Evolutionary conservation across 2,888 invertebrate species (phyloP).

Genomic region (Troglohyphantes excavatus): DNA sequence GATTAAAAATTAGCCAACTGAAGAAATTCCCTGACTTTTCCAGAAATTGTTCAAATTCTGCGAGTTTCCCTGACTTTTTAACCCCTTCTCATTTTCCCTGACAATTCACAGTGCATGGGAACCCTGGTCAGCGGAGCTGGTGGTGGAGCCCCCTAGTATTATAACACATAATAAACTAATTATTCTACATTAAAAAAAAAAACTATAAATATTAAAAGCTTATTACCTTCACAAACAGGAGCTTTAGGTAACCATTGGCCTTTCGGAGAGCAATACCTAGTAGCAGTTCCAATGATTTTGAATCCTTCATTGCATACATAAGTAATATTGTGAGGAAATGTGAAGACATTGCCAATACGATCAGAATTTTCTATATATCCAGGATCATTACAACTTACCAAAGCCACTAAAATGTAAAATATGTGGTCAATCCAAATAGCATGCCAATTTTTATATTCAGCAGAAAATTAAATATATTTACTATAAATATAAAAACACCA

Average conservation of each 20-base stretch:
- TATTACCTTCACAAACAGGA: slow-evolving; percentile 56
- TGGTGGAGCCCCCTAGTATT: too few relatives aligned
- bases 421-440: not conserved
- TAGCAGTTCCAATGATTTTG: slow-evolving; percentile 34
- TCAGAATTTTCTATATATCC: slow-evolving; percentile 60
- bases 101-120: too few relatives aligned
- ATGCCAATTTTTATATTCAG: too few relatives aligned
- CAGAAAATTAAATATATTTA: too few relatives aligned
- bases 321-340: slow-evolving; percentile 71
- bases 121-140: too few relatives aligned
- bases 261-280: slow-evolving; percentile 47
- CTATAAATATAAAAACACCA: too few relatives aligned
- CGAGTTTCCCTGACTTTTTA: too few relatives aligned
- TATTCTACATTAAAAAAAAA: not conserved
- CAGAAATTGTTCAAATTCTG: too few relatives aligned
- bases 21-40: too few relatives aligned
- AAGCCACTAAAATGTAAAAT: not conserved
- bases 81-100: too few relatives aligned
- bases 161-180: too few relatives aligned
- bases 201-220: not conserved
- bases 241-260: slow-evolving; percentile 50
- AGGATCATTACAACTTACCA: slow-evolving; percentile 68
- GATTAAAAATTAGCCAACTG: too few relatives aligned
- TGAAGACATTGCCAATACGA: slow-evolving; percentile 50
- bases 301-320: slow-evolving; percentile 70